Base-by-base conservation (phyloP, 2,888 invertebrate species). In the Fragum sueziense region DNA sequence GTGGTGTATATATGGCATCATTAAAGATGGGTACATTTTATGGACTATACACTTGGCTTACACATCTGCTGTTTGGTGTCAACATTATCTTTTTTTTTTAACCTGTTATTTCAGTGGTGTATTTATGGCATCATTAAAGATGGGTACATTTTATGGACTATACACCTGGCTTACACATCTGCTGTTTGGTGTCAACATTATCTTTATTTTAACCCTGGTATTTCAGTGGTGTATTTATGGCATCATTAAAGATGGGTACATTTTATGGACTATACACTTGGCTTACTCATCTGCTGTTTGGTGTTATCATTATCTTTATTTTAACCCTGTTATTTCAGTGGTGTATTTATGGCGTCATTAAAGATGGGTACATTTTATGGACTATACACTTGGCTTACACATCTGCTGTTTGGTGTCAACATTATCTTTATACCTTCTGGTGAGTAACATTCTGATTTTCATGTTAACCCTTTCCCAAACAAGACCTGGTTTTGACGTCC, bases 231-330 rank as follows among this genome's bases (percentile, higher is more conserved):
- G 99, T 99, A 20, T 97, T 99, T 92, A 95, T 97, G 79, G 98
- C 99, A 0, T 98, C 99, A 1, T 96, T 98, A 89, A 99, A 99
- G 94, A 97, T 99, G 95, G 97, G 98, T 0, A 95, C 97, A 0
- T 99, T 99, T 94, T 99, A 99, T 92, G 99, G 99, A 0, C 95
- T 99, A 84, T 99, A 99, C 96, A 99, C 99, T 0, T 99, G 99
- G 98, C 95, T 99, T 82, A 97, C 98, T 70, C 99, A 99, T 93
- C 97, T 97, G 85, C 94, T 99, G 17, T 99, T 99, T 92, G 97
- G 97, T 76, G 97, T 95, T 34, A 97, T 97, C 93, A 97, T 99
- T 80, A 97, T 99, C 47, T n/a, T n/a, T n/a, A n/a, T n/a, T n/a
- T n/a, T n/a, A n/a, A n/a, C n/a, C n/a, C n/a, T 47, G 14, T 47